Percentiles rank a stretch among this genome's conserved stretches.
These are phyloP conservation scores for Chalcis sispes DNA, from an alignment of 2,888 invertebrate genomes.

Conservation along the genomic window DNA sequence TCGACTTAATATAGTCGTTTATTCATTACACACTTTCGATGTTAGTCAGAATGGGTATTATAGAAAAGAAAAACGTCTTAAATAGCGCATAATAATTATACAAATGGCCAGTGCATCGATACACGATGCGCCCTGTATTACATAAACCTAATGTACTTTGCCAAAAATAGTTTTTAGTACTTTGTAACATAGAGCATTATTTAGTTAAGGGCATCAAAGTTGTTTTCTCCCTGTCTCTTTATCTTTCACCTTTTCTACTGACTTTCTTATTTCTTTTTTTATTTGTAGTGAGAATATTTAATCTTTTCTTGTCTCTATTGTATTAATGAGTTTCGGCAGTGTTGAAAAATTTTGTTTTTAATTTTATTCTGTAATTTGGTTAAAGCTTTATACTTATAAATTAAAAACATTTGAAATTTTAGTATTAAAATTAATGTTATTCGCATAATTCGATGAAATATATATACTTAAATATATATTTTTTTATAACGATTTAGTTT, in stretches of 20 bases:
- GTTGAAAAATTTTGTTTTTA: no score
- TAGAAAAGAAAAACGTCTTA: slow-evolving; percentile 54
- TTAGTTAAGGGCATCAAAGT: slow-evolving; percentile 74
- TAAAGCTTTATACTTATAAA: no score
- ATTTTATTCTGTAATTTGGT: no score
- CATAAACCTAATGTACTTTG: slow-evolving; percentile 74
- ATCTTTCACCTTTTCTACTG: slow-evolving; percentile 46
- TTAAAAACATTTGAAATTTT: no score
- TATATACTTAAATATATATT: no score
- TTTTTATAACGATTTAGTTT: no score
- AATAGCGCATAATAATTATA: slow-evolving; percentile 70
- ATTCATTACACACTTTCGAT: no score
- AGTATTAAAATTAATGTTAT: neutral
- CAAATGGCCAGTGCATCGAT: slow-evolving; percentile 75
- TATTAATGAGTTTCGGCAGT: slow-evolving; percentile 27
- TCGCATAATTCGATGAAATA: no score
- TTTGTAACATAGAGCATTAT: slow-evolving; percentile 75
- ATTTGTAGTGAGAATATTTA: slow-evolving; percentile 29
- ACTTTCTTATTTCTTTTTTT: slow-evolving; percentile 48
- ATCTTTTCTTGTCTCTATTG: neutral
- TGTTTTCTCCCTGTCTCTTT: slow-evolving; percentile 40
- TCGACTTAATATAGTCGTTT: slow-evolving; percentile 20
- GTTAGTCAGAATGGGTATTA: slow-evolving; percentile 55
- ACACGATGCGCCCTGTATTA: slow-evolving; percentile 67
- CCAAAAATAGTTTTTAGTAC: slow-evolving; percentile 76